Evolutionary conservation across 2,888 invertebrate genomes (phyloP).

Genomic region (Orthosia incerta): DNA sequence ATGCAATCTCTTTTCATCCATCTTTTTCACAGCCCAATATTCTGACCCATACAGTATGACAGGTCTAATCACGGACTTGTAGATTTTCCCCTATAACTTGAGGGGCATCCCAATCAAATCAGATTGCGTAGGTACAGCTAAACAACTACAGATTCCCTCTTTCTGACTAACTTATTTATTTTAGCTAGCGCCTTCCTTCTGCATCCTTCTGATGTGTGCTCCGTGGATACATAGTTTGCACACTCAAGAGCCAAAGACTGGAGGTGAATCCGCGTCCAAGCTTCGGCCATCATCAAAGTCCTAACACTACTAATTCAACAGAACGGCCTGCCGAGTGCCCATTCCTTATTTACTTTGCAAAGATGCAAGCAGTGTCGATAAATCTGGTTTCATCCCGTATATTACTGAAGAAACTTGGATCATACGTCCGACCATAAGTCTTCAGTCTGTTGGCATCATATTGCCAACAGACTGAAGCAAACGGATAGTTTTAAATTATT

Average conservation of each 20-base stretch:
- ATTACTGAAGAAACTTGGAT: background rate
- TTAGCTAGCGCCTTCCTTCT: background rate
- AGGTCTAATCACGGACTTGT: too few species aligned
- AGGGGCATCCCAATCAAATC: too few species aligned
- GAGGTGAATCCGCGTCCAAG: background rate
- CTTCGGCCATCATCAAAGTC: background rate
- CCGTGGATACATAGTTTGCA: background rate
- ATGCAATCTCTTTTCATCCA: too few species aligned
- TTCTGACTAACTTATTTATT: background rate
- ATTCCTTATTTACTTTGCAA: background rate
- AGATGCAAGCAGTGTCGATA: slow-evolving; percentile 1
- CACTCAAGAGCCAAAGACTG: background rate
- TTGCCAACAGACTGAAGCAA: too few species aligned
- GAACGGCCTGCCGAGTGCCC: background rate
- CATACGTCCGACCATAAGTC: background rate
- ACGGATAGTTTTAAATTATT: too few species aligned
- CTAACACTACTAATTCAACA: background rate
- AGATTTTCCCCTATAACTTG: too few species aligned
- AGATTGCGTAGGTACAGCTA: background rate
- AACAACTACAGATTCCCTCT: background rate
- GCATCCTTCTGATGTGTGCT: too few species aligned
- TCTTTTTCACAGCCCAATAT: too few species aligned
- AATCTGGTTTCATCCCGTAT: background rate
- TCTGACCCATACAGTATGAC: too few species aligned
- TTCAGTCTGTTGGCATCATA: background rate